Percentiles rank a stretch among this genome's conserved stretches.
Conservation (phyloP, 2,888 invertebrate genomes). For the Tipula lateralis region DNA sequence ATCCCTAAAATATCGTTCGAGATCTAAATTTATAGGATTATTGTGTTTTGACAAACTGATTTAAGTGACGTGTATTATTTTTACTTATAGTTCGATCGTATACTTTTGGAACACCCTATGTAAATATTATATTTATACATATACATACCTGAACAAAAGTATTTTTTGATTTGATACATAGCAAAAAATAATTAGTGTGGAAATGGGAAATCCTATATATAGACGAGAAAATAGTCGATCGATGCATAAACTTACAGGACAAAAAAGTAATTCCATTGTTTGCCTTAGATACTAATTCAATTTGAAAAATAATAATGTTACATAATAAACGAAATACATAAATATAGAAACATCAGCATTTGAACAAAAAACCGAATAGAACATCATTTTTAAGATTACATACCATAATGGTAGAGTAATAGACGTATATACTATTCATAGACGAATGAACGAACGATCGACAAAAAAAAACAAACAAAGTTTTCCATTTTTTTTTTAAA, state of each 20-base stretch:
- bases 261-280: background rate
- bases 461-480: background rate
- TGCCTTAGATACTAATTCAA: background rate
- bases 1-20: too few species aligned
- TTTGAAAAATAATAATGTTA: background rate
- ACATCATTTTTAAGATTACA: background rate
- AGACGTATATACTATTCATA: background rate
- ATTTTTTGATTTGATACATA: background rate
- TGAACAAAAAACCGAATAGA: background rate
- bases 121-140: background rate
- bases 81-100: too few species aligned
- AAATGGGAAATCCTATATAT: background rate
- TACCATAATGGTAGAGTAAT: background rate
- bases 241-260: background rate
- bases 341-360: background rate
- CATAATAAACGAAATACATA: background rate
- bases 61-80: too few species aligned
- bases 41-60: too few species aligned
- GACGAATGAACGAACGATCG: background rate
- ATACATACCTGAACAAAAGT: background rate
- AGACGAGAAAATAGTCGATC: background rate
- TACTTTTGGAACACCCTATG: too few species aligned
- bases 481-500: background rate
- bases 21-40: too few species aligned
- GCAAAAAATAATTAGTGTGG: conserved; percentile 11